Base-by-base conservation (phyloP, 30 jellyfish, hydroid and myxozoan genomes). In the Turritopsis rubra region DNA sequence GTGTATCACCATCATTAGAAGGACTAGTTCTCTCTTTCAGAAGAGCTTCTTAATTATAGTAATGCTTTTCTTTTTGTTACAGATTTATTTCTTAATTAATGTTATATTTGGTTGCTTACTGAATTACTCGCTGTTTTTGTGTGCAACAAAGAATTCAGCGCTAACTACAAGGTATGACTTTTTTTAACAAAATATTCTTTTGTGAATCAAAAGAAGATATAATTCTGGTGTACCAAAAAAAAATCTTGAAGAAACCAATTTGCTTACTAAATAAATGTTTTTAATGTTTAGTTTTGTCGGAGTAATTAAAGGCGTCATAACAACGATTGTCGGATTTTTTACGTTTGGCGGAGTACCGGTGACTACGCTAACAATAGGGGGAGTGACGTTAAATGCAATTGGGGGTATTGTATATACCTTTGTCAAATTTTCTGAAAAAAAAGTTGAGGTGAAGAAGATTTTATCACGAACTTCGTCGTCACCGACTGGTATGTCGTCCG, bases 101-200 rank as follows among this genome's bases (percentile, higher is more conserved):
- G 80, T 92, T 21, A 30, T 85, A 7, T 73, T 92, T 25, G 98
- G 98, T n/a, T 92, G 98, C 74, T 92, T 92, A 52, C 81, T 92
- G 20, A 92, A 92, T 65, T 92, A 92, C 72, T 92, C 98, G 16
- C 75, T 92, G 30, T 92, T 92, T 70, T 78, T 92, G 31, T 92
- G 98, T 92, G 98, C 98, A 5, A 92, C 98, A 0, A 87, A 85
- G 95, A 92, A 92, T 53, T 92, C 98, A 9, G 98, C 98, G 18
- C 82, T 92, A 31, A 92, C 98, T 22, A 92, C 98, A 52, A 92
- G 98, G 98, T 92, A 65, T 70, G 78, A 1, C 54, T 72, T 9
- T 17, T 52, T 41, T 26, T 66, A 13, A 22, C 26, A 9, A 74
- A 19, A 17, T 17, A 19, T 21, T 24, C 19, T 72, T 24, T 72